phyloP scores from a whole-genome alignment of 2,888 invertebrate species.

The Trachelus iudaicus region DNA sequence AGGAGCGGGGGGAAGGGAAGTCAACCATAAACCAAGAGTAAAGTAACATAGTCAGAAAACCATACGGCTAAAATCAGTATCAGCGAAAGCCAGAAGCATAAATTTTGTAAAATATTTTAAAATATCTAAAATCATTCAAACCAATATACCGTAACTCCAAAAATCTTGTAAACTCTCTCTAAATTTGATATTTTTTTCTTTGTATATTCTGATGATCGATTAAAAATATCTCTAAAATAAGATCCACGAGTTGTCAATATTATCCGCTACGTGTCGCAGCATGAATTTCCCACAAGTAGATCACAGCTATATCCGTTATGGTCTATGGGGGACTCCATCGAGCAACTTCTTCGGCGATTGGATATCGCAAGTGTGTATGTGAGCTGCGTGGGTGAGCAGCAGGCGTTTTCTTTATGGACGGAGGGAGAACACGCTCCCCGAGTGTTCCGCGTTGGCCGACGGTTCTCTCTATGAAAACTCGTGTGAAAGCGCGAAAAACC shows the following conservation, averaged over 20 bases:
- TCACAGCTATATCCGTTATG: neutral
- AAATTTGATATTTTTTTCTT: neutral
- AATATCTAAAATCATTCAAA: neutral
- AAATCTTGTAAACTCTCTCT: neutral
- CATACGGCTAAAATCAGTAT: neutral
- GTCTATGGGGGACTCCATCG: neutral
- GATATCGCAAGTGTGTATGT: constrained; percentile 4
- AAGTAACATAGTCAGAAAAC: neutral
- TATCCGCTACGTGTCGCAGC: neutral
- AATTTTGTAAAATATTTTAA: neutral
- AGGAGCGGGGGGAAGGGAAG: neutral
- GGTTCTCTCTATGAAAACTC: constrained; percentile 15
- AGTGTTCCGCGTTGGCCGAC: constrained; percentile 3
- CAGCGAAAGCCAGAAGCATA: neutral
- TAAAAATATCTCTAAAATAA: neutral
- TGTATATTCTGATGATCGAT: neutral
- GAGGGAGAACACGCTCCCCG: constrained; percentile 23
- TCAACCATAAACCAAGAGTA: neutral
- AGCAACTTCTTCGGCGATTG: neutral
- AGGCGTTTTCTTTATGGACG: constrained; percentile 37
- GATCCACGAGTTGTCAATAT: neutral
- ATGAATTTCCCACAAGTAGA: neutral
- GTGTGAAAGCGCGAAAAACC: neutral
- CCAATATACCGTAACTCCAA: neutral
- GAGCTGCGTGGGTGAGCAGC: constrained; percentile 37